Base-by-base conservation (phyloP, 1,140 invertebrate genomes). In the Lineus longissimus region DNA sequence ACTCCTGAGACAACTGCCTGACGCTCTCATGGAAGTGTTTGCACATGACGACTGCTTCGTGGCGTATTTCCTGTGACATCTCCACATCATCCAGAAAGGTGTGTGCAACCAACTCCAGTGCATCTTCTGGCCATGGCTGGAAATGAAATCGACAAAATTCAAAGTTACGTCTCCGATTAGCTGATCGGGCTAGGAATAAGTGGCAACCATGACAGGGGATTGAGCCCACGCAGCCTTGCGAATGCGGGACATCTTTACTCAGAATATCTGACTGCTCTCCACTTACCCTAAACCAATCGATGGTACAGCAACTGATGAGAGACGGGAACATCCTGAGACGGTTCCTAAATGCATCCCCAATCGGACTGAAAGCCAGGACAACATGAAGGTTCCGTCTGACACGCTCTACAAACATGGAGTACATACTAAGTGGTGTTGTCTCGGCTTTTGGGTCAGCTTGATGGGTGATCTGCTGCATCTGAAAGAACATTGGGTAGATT, bases 231-330 rank as follows among this genome's bases (percentile, higher is more conserved):
- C n/a, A n/a, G n/a, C n/a, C n/a, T n/a, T n/a, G n/a, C n/a, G n/a
- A n/a, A n/a, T n/a, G n/a, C n/a, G n/a, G n/a, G n/a, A n/a, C n/a
- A n/a, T n/a, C n/a, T n/a, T n/a, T n/a, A n/a, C n/a, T n/a, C n/a
- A n/a, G n/a, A n/a, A n/a, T n/a, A n/a, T n/a, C n/a, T n/a, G n/a
- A n/a, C n/a, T n/a, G n/a, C n/a, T 33, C 6, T 33, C 15, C 29
- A 36, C 65, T 61, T 60, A 81, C 78, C 74, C 75, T 73, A 62
- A 80, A 80, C 79, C 79, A 81, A 64, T 81, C 79, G 57, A 81
- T 80, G 13, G 80, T 81, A 67, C 79, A 81, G 66, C 81, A 82
- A 69, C 79, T 82, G 62, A 81, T 81, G 27, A 82, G 73, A 1
- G 81, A 80, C 1, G 81, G 81, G 64, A 81, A 82, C 78, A 79